phyloP scores from a whole-genome alignment of 2,113 vertebrate species.

The Gambusia affinis region DNA sequence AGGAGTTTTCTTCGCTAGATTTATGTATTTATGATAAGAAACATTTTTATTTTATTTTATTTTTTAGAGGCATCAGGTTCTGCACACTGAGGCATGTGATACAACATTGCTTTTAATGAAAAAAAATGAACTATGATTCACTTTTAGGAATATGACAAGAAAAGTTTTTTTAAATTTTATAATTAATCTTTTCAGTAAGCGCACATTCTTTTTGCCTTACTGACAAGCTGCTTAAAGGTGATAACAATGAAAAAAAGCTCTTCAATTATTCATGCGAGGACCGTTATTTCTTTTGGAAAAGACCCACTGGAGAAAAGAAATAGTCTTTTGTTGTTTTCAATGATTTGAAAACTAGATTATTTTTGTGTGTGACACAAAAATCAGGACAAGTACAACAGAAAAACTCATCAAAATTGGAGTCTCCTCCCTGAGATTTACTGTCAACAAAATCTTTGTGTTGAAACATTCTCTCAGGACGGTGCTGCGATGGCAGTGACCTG shows the following conservation, averaged over 20 bases:
- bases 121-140: conserved; percentile 48
- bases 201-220: conserved; percentile 24
- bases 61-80: conserved; percentile 28
- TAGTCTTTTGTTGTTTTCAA: conserved; percentile 20
- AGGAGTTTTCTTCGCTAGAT: conserved; percentile 24
- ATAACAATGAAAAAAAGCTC: conserved; percentile 38
- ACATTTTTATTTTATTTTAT: conserved; percentile 41
- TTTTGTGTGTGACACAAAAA: conserved; percentile 6
- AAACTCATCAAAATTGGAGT: not conserved
- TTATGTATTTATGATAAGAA: conserved; percentile 26
- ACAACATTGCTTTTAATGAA: conserved; percentile 39
- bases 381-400: not conserved
- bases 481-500: conserved; percentile 6
- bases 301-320: conserved; percentile 51
- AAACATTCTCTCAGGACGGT: conserved; percentile 31
- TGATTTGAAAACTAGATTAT: conserved; percentile 22
- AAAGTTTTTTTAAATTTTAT: conserved; percentile 40
- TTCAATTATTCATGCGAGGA: conserved; percentile 64
- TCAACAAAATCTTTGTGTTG: conserved; percentile 15
- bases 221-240: conserved; percentile 54
- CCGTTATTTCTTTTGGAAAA: conserved; percentile 48
- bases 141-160: conserved; percentile 27
- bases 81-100: conserved; percentile 47
- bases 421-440: not conserved
- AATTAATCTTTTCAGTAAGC: conserved; percentile 49